These are phyloP conservation scores for Trachymyrmex cornetzi DNA, from an alignment of 1,140 invertebrate genomes.

Conservation along the genomic window DNA sequence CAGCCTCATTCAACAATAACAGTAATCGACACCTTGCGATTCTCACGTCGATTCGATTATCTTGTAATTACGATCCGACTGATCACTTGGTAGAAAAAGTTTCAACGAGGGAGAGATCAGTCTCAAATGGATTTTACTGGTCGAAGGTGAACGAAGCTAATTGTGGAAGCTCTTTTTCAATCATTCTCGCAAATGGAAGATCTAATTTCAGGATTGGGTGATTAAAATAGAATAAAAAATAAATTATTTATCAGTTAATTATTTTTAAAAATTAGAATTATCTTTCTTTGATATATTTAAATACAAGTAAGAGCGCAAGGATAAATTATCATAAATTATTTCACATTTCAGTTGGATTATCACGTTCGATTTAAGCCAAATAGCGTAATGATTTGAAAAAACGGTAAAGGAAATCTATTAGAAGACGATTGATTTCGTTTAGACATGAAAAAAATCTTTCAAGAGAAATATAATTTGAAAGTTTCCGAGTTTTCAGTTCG, in stretches of 20 bases:
- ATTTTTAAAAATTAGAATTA: neutral
- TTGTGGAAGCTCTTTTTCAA: slow-evolving; percentile 25
- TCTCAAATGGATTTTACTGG: slow-evolving; percentile 11
- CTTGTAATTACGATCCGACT: neutral
- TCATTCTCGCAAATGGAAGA: neutral
- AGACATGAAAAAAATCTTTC: neutral
- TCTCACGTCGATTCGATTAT: slow-evolving; percentile 3
- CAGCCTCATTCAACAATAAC: slow-evolving; percentile 66
- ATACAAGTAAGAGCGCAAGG: neutral
- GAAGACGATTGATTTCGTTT: neutral
- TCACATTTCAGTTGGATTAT: neutral
- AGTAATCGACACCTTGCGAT: slow-evolving; percentile 35
- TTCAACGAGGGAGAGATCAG: neutral
- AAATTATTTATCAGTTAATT: neutral
- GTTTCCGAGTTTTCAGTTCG: slow-evolving; percentile 6
- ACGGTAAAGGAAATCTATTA: neutral
- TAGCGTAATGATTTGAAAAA: neutral
- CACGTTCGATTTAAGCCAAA: neutral
- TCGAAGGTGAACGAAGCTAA: neutral
- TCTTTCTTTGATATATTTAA: neutral
- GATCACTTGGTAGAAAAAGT: slow-evolving; percentile 32
- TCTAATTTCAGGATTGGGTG: neutral
- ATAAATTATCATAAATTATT: neutral
- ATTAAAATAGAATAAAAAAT: neutral
- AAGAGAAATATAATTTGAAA: slow-evolving; percentile 31